Evolutionary conservation across 1,140 invertebrate genomes (phyloP).

Genomic region (Drosophila lacertosa): DNA sequence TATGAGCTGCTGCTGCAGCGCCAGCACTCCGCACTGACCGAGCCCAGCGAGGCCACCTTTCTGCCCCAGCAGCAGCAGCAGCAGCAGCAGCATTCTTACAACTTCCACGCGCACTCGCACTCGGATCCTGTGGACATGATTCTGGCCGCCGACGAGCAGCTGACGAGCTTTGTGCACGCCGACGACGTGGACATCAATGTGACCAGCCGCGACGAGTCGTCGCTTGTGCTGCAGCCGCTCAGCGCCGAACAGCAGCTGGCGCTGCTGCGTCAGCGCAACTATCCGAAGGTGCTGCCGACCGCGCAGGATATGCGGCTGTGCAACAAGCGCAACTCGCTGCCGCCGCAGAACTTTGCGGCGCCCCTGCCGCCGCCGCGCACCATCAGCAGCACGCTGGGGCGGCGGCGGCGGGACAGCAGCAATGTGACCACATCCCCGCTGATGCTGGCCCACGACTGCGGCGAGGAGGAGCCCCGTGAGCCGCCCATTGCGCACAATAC

Average conservation of each 20-base stretch:
- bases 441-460: constrained; percentile 83
- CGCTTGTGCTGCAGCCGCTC: constrained; percentile 62
- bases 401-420: constrained; percentile 71
- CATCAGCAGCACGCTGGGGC: constrained; percentile 85
- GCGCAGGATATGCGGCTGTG: constrained; percentile 46
- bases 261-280: constrained; percentile 90
- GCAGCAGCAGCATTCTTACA: too few species aligned
- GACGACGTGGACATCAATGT: constrained; percentile 88
- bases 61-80: constrained; percentile 35
- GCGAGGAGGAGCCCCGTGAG: constrained; percentile 74
- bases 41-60: constrained; percentile 60
- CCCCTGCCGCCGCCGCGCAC: constrained; percentile 85
- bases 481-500: constrained; percentile 85
- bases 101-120: constrained; percentile 86
- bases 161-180: constrained; percentile 85
- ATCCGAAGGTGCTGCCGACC: constrained; percentile 91
- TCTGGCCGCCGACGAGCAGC: constrained; percentile 82
- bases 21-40: constrained; percentile 72
- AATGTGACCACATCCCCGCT: constrained; percentile 84
- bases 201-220: constrained; percentile 85
- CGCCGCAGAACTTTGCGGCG: constrained; percentile 83
- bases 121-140: constrained; percentile 88
- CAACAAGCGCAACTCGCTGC: constrained; percentile 70
- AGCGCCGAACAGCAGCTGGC: constrained; percentile 89
- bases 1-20: constrained; percentile 70